Evolutionary conservation across 2,888 invertebrate species (phyloP).

Genomic region (Cryptus armator): DNA sequence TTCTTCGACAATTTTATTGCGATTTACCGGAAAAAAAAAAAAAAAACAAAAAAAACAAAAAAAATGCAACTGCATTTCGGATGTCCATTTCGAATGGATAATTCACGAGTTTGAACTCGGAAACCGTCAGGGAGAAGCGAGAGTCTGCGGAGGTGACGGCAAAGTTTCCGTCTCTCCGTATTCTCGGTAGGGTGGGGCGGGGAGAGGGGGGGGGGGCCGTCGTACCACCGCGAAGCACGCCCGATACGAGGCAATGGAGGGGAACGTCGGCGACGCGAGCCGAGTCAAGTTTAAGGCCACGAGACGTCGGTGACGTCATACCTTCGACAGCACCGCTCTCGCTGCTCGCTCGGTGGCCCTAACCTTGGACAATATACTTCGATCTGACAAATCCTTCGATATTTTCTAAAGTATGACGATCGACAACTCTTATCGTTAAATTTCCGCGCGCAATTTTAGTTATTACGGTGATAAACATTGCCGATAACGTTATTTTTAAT

Average conservation of each 20-base stretch:
- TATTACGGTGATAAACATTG: not conserved
- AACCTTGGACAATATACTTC: conserved; percentile 81
- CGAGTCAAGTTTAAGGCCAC: conserved; percentile 82
- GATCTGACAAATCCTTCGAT: conserved; percentile 72
- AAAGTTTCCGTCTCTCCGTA: conserved; percentile 45
- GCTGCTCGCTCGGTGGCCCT: conserved; percentile 72
- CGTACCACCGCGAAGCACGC: conserved; percentile 30
- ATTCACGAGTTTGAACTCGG: conserved; percentile 42
- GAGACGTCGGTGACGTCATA: conserved; percentile 82
- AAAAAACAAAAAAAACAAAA: not conserved
- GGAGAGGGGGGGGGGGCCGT: not conserved
- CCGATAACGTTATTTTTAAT: not conserved
- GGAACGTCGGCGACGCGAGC: conserved; percentile 62
- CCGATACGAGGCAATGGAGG: conserved; percentile 11
- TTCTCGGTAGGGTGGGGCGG: not conserved
- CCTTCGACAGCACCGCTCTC: conserved; percentile 50
- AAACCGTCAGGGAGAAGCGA: not conserved
- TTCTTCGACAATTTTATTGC: no score
- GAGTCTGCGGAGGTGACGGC: not conserved
- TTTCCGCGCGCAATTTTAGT: not conserved
- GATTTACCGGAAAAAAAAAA: no score
- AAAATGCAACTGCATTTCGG: not conserved
- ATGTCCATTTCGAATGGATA: conserved; percentile 44
- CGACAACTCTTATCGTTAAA: not conserved
- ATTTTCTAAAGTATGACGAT: conserved; percentile 6